phyloP scores from a whole-genome alignment of 2,797 vertebrate genomes.

The Pangasius larnaudii region DNA sequence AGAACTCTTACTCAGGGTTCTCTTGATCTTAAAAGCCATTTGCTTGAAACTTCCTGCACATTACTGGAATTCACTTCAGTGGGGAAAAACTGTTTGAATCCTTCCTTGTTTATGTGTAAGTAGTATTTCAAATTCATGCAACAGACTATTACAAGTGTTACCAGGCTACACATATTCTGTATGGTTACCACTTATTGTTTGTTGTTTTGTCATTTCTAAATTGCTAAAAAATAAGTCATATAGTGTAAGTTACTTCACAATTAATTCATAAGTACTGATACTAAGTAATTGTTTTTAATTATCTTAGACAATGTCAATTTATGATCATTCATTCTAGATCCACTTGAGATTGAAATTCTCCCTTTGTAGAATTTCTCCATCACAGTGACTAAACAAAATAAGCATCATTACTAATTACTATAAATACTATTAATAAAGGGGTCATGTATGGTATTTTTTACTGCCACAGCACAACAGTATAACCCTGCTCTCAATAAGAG shows the following conservation, averaged over 20 bases:
- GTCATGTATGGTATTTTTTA: background rate
- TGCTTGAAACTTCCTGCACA: slow-evolving; percentile 39
- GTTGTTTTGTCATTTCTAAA: background rate
- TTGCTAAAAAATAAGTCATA: background rate
- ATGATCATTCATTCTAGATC: background rate
- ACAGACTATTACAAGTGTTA: background rate
- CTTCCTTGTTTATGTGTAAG: background rate
- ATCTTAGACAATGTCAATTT: background rate
- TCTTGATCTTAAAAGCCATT: slow-evolving; percentile 49
- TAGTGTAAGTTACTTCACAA: background rate
- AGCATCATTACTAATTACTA: background rate
- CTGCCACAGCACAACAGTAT: background rate
- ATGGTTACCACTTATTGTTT: background rate
- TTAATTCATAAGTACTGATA: background rate
- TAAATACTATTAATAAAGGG: background rate
- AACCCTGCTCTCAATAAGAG: background rate
- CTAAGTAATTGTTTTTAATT: background rate
- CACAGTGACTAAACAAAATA: background rate
- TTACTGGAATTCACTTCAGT: slow-evolving; percentile 28
- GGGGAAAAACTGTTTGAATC: background rate
- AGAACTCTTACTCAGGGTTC: slow-evolving; percentile 30
- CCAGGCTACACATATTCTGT: background rate
- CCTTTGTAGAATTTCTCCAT: background rate
- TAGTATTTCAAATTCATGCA: background rate
- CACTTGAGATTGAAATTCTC: background rate